Conservation (phyloP, 2,113 vertebrate species). For the Zosterops japonicus region DNA sequence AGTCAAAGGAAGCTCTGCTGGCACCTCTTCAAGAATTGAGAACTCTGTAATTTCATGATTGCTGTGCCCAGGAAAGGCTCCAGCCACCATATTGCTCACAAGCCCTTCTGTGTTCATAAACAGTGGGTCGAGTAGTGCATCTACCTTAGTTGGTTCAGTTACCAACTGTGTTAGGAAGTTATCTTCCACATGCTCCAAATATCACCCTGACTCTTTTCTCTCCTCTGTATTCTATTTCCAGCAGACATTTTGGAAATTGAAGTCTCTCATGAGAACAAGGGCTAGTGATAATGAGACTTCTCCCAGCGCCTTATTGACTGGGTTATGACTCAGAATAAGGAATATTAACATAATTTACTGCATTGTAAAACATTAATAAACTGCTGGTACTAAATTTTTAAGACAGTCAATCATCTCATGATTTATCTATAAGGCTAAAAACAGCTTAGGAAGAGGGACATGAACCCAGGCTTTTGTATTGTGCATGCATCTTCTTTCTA, state of each 20-base stretch:
- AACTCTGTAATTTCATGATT: neutral
- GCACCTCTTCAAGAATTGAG: neutral
- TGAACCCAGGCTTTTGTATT: neutral
- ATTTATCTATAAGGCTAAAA: neutral
- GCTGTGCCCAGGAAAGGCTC: neutral
- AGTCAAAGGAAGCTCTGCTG: neutral
- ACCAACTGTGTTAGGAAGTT: neutral
- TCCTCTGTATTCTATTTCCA: neutral
- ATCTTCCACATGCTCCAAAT: neutral
- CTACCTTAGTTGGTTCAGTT: neutral
- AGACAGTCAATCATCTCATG: neutral
- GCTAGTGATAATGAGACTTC: neutral
- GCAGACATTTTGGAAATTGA: neutral
- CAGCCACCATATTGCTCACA: neutral
- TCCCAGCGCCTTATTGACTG: neutral
- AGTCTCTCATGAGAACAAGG: neutral
- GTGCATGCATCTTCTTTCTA: neutral
- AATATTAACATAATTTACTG: neutral
- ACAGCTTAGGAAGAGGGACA: neutral
- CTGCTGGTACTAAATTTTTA: neutral
- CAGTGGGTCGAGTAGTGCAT: neutral
- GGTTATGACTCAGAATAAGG: neutral
- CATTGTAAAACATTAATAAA: neutral
- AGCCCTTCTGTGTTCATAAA: neutral
- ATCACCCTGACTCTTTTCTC: neutral